phyloP scores from a whole-genome alignment of 2,113 vertebrate genomes.

The Axis porcinus region DNA sequence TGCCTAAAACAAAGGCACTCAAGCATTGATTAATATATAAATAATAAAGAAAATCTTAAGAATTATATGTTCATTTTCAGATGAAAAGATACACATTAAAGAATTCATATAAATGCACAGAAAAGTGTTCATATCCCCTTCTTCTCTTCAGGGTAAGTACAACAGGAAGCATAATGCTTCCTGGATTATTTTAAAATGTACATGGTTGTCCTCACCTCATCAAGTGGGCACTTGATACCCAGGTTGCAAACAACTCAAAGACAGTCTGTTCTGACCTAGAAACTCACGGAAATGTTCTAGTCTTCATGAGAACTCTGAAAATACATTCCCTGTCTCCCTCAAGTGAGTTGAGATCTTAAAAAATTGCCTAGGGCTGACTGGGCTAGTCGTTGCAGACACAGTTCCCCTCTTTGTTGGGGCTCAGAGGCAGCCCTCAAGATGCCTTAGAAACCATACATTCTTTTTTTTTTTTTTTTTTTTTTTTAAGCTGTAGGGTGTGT shows the following conservation, averaged over 20 bases:
- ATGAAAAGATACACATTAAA: constrained; percentile 36
- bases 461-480: no score
- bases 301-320: constrained; percentile 24
- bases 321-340: not conserved
- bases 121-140: not conserved
- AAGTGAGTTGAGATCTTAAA: constrained; percentile 25
- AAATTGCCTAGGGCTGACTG: not conserved
- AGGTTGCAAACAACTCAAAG: not conserved
- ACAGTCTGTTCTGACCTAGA: not conserved
- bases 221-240: not conserved
- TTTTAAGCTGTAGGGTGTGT: no score
- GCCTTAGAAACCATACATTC: not conserved
- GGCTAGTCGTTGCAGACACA: not conserved
- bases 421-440: not conserved
- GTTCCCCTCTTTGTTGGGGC: not conserved
- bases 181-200: not conserved
- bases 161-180: not conserved
- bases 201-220: not conserved
- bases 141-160: not conserved
- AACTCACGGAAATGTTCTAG: not conserved
- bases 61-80: not conserved
- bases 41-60: constrained; percentile 30
- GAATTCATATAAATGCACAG: not conserved
- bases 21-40: constrained; percentile 9
- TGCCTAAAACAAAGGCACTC: not conserved